phyloP scores from a whole-genome alignment of 2,797 vertebrate genomes.

The Echiichthys vipera region DNA sequence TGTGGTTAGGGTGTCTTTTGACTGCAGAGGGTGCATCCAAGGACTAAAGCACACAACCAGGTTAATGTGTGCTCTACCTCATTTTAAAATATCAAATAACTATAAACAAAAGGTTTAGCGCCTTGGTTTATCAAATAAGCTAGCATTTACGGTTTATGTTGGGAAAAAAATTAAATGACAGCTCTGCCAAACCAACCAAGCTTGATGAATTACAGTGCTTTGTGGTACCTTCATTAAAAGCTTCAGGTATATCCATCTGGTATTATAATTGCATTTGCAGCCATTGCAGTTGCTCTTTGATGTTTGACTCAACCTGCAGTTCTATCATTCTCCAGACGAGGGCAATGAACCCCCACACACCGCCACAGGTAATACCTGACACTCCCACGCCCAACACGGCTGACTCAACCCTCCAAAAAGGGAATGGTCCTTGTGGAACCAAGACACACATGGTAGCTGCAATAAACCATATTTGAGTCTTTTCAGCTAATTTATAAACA shows the following conservation, averaged over 20 bases:
- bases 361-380: constrained; percentile 72
- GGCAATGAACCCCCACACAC: constrained; percentile 76
- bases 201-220: constrained; percentile 9
- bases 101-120: not conserved
- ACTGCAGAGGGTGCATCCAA: not conserved
- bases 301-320: constrained; percentile 64
- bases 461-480: constrained; percentile 67
- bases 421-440: constrained; percentile 90
- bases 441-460: constrained; percentile 88
- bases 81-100: constrained; percentile 20
- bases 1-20: not conserved
- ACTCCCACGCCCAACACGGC: constrained; percentile 41
- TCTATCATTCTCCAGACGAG: constrained; percentile 73
- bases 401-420: constrained; percentile 61
- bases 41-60: not conserved
- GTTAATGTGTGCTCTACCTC: not conserved
- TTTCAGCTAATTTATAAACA: constrained; percentile 31
- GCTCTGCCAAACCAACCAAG: not conserved
- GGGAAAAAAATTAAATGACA: constrained; percentile 21
- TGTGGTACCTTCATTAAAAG: constrained; percentile 36
- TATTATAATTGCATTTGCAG: constrained; percentile 10
- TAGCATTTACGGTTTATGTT: not conserved
- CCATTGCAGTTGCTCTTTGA: constrained; percentile 6
- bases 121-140: not conserved
- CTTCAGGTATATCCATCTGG: constrained; percentile 19